A percentile compares a stretch with the other conserved stretches of the same genome.
phyloP scores from a whole-genome alignment of 2,113 vertebrate genomes.

The Melanostigma gelatinosum region DNA sequence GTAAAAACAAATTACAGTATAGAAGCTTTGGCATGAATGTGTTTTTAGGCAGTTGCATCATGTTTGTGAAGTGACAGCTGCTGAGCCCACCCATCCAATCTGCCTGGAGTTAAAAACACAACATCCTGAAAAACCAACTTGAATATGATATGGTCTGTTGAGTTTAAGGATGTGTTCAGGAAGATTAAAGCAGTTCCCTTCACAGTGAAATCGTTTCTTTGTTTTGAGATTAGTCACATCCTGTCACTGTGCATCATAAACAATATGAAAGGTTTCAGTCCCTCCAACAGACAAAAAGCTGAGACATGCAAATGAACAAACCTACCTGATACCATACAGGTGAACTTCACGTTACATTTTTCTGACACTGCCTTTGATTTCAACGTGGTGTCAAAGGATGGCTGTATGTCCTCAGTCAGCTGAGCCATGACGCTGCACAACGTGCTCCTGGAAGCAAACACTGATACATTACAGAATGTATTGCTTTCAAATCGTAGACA shows the following conservation, averaged over 20 bases:
- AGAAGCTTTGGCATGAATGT: constrained; percentile 10
- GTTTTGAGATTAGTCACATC: constrained; percentile 46
- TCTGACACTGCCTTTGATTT: constrained; percentile 95
- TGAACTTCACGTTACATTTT: constrained; percentile 93
- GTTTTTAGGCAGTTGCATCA: constrained; percentile 55
- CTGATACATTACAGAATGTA: constrained; percentile 24
- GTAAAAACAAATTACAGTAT: background rate
- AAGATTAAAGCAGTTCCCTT: background rate
- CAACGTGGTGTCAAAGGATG: constrained; percentile 93
- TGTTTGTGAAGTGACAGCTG: constrained; percentile 21
- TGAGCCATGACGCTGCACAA: constrained; percentile 97
- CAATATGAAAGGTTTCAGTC: constrained; percentile 16
- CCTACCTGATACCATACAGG: constrained; percentile 95
- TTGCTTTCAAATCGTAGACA: constrained; percentile 14
- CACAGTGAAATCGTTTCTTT: constrained; percentile 10
- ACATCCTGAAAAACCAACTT: background rate
- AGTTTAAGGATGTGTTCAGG: background rate
- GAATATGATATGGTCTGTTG: background rate
- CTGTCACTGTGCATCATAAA: constrained; percentile 2
- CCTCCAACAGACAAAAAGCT: constrained; percentile 23
- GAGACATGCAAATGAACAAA: background rate
- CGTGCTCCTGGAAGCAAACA: constrained; percentile 90
- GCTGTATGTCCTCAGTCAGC: constrained; percentile 96
- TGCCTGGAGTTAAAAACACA: constrained; percentile 6
- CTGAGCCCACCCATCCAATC: constrained; percentile 2